phyloP scores from a whole-genome alignment of 2,888 invertebrate species.

The Strigamia crassipes region DNA sequence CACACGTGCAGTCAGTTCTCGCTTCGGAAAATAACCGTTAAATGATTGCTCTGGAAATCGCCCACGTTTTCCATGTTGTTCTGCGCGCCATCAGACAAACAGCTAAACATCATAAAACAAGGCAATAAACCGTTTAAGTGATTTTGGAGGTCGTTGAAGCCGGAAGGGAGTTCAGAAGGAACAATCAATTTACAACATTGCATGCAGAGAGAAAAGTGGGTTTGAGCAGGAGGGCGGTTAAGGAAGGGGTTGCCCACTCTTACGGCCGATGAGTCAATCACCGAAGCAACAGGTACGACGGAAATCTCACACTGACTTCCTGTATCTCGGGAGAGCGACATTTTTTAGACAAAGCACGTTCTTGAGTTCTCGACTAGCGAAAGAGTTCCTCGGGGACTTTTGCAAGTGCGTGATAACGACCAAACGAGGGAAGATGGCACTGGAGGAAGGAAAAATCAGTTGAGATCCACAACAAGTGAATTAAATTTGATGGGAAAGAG shows the following conservation, averaged over 20 bases:
- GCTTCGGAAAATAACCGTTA: slow-evolving; percentile 24
- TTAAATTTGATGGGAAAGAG: slow-evolving; percentile 33
- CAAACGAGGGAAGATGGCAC: slow-evolving; percentile 39
- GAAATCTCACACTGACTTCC: slow-evolving; percentile 14
- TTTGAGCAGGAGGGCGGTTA: slow-evolving; percentile 41
- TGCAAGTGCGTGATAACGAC: slow-evolving; percentile 42
- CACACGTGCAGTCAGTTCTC: slow-evolving; percentile 7
- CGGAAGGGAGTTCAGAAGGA: slow-evolving; percentile 45
- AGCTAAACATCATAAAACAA: slow-evolving; percentile 48
- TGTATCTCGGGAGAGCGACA: slow-evolving; percentile 33
- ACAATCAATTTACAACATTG: slow-evolving; percentile 47
- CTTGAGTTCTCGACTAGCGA: slow-evolving; percentile 25
- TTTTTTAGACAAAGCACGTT: slow-evolving; percentile 37
- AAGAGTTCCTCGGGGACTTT: slow-evolving; percentile 32
- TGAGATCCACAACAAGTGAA: slow-evolving; percentile 40
- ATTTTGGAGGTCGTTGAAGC: slow-evolving; percentile 45
- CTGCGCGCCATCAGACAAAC: slow-evolving; percentile 43
- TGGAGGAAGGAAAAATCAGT: slow-evolving; percentile 25
- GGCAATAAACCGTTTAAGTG: slow-evolving; percentile 48
- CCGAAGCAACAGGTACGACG: slow-evolving; percentile 29
- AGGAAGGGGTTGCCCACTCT: slow-evolving; percentile 45
- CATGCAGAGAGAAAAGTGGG: slow-evolving; percentile 43
- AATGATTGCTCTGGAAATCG: slow-evolving; percentile 39
- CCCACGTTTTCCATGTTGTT: slow-evolving; percentile 43
- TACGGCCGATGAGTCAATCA: slow-evolving; percentile 41